Evolutionary conservation across 2,797 vertebrate species (phyloP).

Genomic region (Decapterus maruadsi): DNA sequence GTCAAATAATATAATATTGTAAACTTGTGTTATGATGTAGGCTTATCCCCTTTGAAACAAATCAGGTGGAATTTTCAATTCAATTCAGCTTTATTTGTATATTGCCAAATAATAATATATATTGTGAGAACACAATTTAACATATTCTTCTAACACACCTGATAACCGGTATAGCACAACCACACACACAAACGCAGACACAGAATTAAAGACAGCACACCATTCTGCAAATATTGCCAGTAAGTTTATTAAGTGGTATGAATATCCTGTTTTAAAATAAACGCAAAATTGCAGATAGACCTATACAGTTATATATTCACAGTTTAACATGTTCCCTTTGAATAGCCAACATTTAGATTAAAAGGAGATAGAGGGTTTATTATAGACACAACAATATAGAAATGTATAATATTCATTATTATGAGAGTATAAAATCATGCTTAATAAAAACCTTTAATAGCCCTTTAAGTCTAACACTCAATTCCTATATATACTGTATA

Average conservation of each 20-base stretch:
- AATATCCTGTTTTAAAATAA: slow-evolving; percentile 86
- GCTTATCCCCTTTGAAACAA: no score
- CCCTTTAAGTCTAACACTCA: slow-evolving; percentile 90
- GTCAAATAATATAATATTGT: no score
- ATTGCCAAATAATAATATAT: no score
- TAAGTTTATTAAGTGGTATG: slow-evolving; percentile 93
- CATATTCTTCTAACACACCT: no score
- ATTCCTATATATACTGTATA: slow-evolving; percentile 86
- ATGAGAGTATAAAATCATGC: slow-evolving; percentile 86
- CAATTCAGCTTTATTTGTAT: no score
- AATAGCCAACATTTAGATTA: slow-evolving; percentile 87
- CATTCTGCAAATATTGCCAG: slow-evolving; percentile 75
- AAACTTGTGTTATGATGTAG: no score
- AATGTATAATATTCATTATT: slow-evolving; percentile 87
- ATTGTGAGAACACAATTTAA: no score
- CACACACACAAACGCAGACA: neutral
- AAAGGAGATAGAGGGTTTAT: slow-evolving; percentile 88
- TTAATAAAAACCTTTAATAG: slow-evolving; percentile 91
- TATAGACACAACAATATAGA: slow-evolving; percentile 91
- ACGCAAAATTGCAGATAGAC: slow-evolving; percentile 83
- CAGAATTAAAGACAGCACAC: slow-evolving; percentile 37
- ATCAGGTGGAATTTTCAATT: no score
- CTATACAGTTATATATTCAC: slow-evolving; percentile 96
- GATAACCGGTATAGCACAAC: neutral
- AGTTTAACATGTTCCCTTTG: slow-evolving; percentile 95